Base-by-base conservation (phyloP, 2,113 vertebrate species). In the Sinosuthora webbiana region DNA sequence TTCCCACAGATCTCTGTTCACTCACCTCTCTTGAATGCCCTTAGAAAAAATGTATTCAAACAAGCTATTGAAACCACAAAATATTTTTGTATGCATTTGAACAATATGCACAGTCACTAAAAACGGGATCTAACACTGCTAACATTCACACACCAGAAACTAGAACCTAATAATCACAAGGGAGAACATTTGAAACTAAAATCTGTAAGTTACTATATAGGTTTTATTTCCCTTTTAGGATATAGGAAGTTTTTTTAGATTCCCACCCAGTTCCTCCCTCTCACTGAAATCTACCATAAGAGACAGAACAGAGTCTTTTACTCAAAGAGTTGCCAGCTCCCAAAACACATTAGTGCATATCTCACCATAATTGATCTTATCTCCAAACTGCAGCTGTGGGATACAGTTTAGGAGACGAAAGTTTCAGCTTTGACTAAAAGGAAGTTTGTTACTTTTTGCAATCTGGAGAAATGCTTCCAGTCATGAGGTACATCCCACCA, bases 351-450 rank as follows among this genome's bases (percentile, higher is more conserved):
- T 88, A 86, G 44, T 25, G n/a, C 22, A 7, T 75, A 67, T 88
- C 85, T 90, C 85, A 56, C 76, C 44, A 59, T 70, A 96, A 86
- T 10, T 78, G 82, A 92, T 94, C 92, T 88, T 94, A 90, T 94
- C 94, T 95, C 89, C 52, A 75, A 93, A 73, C 42, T 83, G 60
- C 92, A 95, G 94, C 75, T 83, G 45, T 83, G 63, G 59, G 90
- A 95, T 1, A 5, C 23, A 42, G 60, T 73, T 75, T 35, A 79
- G 69, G 56, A 91, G 83, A 89, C 27, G 15, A 84, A 39, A 73
- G 57, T 65, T 76, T 92, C 87, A 94, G 68, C 31, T 94, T 92
- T 68, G 41, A 87, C 74, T 64, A 75, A 83, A 89, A 96, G 73
- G 56, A 95, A 95, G n/a, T 87, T 84, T 89, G 73, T 49, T 44